Conservation (phyloP, 2,113 vertebrate species). For the Scopus umbretta region DNA sequence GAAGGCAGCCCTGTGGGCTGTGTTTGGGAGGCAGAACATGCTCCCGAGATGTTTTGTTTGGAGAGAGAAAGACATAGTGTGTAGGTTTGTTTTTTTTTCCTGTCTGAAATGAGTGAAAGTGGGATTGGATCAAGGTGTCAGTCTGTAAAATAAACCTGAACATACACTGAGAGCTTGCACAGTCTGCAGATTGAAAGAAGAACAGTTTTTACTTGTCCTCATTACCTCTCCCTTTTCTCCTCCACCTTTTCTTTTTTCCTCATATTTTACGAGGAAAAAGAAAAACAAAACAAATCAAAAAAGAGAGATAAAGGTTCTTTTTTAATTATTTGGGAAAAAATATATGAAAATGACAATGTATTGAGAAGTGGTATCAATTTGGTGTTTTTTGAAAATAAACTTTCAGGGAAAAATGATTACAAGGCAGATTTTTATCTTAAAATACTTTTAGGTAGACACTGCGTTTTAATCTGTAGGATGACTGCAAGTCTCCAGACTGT, state of each 20-base stretch:
- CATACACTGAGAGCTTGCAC: not conserved
- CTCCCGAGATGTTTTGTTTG: accelerated
- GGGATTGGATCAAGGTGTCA: not conserved
- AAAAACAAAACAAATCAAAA: too few relatives aligned
- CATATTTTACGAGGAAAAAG: not conserved
- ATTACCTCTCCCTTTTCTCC: not conserved
- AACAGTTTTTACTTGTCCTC: not conserved
- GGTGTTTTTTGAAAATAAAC: not conserved
- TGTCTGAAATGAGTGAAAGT: not conserved
- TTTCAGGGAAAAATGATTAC: not conserved
- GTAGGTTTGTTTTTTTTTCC: not conserved
- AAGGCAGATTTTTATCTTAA: not conserved
- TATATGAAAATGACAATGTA: not conserved
- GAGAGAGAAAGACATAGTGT: not conserved
- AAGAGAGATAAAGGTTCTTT: not conserved
- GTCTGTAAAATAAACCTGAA: not conserved
- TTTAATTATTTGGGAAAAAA: not conserved
- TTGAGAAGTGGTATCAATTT: not conserved
- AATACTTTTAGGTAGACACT: not conserved
- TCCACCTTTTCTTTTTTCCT: not conserved
- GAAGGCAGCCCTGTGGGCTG: not conserved
- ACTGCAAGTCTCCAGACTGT: not conserved
- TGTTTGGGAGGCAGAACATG: accelerated
- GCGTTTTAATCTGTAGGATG: not conserved
- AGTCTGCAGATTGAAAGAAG: not conserved